Percentiles rank a stretch among this genome's conserved stretches.
phyloP scores from a whole-genome alignment of 2,797 vertebrate genomes.

The Chrysocyon brachyurus region DNA sequence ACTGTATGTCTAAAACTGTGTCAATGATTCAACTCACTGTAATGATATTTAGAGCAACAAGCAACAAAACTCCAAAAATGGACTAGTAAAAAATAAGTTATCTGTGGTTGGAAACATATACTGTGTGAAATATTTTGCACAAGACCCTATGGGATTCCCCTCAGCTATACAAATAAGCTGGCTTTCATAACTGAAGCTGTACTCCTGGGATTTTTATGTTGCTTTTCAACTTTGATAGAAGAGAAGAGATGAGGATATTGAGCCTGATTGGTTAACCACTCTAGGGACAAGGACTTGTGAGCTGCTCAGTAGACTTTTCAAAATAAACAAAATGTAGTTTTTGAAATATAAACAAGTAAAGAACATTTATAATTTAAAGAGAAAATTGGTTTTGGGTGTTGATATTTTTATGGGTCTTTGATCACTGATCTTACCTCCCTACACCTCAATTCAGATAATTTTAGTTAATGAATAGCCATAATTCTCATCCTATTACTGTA shows the following conservation, averaged over 20 bases:
- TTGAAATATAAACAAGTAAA: constrained; percentile 45
- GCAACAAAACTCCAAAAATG: constrained; percentile 20
- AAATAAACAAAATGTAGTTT: constrained; percentile 49
- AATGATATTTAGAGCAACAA: constrained; percentile 33
- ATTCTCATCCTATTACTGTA: background rate
- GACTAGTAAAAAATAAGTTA: constrained; percentile 21
- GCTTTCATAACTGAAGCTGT: background rate
- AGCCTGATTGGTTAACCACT: background rate
- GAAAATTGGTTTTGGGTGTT: background rate
- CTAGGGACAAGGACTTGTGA: constrained; percentile 2
- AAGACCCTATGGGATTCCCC: background rate
- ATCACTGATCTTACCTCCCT: background rate
- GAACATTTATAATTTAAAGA: background rate
- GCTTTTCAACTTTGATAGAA: constrained; percentile 55
- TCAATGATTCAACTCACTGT: background rate
- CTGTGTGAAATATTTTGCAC: constrained; percentile 31
- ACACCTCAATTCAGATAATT: background rate
- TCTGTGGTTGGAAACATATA: background rate
- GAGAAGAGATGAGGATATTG: constrained; percentile 15
- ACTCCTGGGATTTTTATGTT: constrained; percentile 22
- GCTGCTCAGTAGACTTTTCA: background rate
- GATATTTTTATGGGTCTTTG: constrained; percentile 1
- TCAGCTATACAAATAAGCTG: background rate
- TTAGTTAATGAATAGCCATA: background rate
- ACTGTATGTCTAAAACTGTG: background rate